A percentile compares a stretch with the other conserved stretches of the same genome.
phyloP scores from a whole-genome alignment of 2,888 invertebrate species.

The Yponomeuta cagnagella region DNA sequence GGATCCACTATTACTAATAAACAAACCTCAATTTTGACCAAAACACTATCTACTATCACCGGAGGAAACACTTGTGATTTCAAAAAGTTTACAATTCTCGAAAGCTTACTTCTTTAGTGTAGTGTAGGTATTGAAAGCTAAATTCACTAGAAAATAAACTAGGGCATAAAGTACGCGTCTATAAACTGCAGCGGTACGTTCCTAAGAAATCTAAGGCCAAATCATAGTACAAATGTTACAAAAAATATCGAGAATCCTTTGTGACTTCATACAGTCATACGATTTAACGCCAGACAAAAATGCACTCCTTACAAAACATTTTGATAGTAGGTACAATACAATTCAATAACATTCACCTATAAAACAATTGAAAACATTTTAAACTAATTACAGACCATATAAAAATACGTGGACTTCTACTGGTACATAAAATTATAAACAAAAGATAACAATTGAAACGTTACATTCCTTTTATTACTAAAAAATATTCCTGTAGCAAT shows the following conservation, averaged over 20 bases:
- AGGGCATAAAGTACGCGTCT: constrained; percentile 9
- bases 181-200: constrained; percentile 5
- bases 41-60: constrained; percentile 12
- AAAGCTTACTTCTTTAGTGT: constrained; percentile 3
- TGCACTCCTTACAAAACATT: constrained; percentile 8
- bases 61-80: constrained; percentile 7
- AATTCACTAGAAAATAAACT: constrained; percentile 2
- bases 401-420: constrained; percentile 39
- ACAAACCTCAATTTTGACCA: constrained; percentile 10
- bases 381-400: constrained; percentile 46
- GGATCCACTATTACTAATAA: not conserved
- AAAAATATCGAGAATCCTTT: constrained; percentile 3
- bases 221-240: not conserved
- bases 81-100: not conserved
- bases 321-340: not conserved
- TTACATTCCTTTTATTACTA: constrained; percentile 11
- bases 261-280: not conserved
- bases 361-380: constrained; percentile 27
- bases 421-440: constrained; percentile 38
- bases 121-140: not conserved
- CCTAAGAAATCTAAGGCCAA: not conserved
- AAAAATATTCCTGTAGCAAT: constrained; percentile 6
- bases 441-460: constrained; percentile 31
- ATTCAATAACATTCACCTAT: constrained; percentile 28
- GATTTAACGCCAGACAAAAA: not conserved